These are phyloP conservation scores for Rhinoraja longicauda DNA, from an alignment of 2,797 vertebrate species.

Conservation along the genomic window DNA sequence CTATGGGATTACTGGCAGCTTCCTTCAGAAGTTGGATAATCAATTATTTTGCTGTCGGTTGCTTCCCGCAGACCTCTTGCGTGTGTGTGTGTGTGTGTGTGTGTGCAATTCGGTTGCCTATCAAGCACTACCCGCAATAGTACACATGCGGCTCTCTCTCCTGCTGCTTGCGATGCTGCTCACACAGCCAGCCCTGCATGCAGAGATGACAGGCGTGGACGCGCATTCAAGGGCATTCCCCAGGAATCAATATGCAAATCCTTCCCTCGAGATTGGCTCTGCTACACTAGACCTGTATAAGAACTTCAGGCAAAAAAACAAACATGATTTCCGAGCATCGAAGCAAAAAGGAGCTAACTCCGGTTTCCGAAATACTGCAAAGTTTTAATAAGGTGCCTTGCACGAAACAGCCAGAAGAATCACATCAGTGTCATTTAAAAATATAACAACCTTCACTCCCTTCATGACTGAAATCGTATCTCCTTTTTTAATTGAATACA, in stretches of 20 bases:
- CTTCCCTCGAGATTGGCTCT: constrained; percentile 26
- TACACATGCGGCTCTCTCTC: constrained; percentile 31
- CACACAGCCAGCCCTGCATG: constrained; percentile 36
- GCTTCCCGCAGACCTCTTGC: constrained; percentile 28
- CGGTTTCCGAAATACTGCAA: not conserved
- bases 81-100: not conserved
- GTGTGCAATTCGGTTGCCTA: constrained; percentile 2
- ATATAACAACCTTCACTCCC: not conserved
- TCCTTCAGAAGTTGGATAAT: constrained; percentile 28
- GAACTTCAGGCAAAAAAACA: constrained; percentile 31
- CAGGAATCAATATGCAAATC: constrained; percentile 39
- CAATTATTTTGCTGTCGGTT: constrained; percentile 21
- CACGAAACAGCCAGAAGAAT: not conserved
- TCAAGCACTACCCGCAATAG: constrained; percentile 37
- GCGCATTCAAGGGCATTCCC: constrained; percentile 39
- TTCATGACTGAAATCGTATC: not conserved
- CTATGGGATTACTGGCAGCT: not conserved
- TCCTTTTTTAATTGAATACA: not conserved
- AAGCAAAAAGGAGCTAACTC: not conserved
- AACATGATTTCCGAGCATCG: not conserved
- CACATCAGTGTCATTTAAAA: not conserved
- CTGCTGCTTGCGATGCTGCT: constrained; percentile 37
- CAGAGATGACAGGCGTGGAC: constrained; percentile 38
- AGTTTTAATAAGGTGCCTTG: constrained; percentile 23
- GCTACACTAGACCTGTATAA: constrained; percentile 19